Conservation (phyloP, 2,797 vertebrate genomes). For the Gymnodraco acuticeps region DNA sequence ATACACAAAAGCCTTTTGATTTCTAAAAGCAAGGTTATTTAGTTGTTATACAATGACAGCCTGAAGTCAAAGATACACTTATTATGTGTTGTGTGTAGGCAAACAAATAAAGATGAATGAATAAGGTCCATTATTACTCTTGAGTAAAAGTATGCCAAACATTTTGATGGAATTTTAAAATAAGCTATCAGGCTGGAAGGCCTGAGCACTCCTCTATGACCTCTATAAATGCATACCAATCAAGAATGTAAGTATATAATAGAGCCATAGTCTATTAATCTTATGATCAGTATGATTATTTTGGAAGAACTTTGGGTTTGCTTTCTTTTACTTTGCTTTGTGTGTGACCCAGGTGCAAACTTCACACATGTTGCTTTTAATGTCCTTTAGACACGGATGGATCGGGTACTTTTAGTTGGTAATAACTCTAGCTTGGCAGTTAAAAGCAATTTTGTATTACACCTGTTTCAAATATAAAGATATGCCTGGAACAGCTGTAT, state of each 20-base stretch:
- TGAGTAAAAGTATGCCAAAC: neutral
- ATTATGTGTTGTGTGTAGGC: neutral
- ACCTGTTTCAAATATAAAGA: neutral
- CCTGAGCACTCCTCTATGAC: neutral
- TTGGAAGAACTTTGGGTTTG: neutral
- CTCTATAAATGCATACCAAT: neutral
- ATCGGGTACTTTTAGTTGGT: neutral
- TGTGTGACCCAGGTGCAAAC: conserved; percentile 1
- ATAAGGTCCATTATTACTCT: neutral
- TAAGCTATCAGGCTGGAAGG: neutral
- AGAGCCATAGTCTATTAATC: neutral
- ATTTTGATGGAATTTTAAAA: neutral
- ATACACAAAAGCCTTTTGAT: neutral
- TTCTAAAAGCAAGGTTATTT: neutral
- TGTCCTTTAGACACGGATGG: neutral
- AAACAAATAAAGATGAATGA: neutral
- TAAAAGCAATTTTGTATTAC: neutral
- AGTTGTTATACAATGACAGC: neutral
- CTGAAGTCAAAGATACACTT: neutral
- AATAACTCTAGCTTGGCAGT: neutral
- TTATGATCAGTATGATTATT: neutral
- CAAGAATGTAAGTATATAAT: neutral
- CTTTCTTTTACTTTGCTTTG: neutral
- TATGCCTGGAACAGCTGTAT: neutral
- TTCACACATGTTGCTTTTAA: conserved; percentile 4